Evolutionary conservation across 2,888 invertebrate genomes (phyloP).

Genomic region (Nomada ruficornis): DNA sequence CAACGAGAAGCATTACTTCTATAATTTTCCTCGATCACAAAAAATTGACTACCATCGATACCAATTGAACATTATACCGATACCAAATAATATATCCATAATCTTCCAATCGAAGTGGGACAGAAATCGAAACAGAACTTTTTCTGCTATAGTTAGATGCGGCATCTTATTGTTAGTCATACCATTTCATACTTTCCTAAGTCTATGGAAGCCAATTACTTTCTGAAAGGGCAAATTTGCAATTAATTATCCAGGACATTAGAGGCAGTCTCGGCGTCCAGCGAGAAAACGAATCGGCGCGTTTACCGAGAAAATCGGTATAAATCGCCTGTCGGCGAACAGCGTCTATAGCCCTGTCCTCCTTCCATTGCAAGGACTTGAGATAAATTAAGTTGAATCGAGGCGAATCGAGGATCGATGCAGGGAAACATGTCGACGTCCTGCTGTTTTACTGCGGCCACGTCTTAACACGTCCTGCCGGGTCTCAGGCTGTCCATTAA

Average conservation of each 20-base stretch:
- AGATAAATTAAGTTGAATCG: conserved; percentile 60
- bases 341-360: conserved; percentile 5
- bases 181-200: no score
- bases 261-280: neutral
- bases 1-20: no score
- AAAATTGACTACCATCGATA: no score
- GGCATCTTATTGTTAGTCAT: no score
- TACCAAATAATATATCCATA: no score
- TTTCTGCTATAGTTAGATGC: no score
- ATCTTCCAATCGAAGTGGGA: no score
- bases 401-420: conserved; percentile 65
- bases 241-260: conserved; percentile 2
- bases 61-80: no score
- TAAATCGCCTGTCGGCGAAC: conserved; percentile 34
- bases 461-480: conserved; percentile 72
- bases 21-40: no score
- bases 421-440: conserved; percentile 47
- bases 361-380: conserved; percentile 16
- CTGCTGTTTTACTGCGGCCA: conserved; percentile 69
- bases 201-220: neutral
- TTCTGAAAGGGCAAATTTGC: neutral
- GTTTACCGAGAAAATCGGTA: conserved; percentile 40
- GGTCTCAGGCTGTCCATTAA: conserved; percentile 77
- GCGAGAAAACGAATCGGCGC: conserved; percentile 7
- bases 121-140: no score